A percentile compares a stretch with the other conserved stretches of the same genome.
Conservation (phyloP, 2,888 invertebrate genomes). For the Drosophila koepferae region DNA sequence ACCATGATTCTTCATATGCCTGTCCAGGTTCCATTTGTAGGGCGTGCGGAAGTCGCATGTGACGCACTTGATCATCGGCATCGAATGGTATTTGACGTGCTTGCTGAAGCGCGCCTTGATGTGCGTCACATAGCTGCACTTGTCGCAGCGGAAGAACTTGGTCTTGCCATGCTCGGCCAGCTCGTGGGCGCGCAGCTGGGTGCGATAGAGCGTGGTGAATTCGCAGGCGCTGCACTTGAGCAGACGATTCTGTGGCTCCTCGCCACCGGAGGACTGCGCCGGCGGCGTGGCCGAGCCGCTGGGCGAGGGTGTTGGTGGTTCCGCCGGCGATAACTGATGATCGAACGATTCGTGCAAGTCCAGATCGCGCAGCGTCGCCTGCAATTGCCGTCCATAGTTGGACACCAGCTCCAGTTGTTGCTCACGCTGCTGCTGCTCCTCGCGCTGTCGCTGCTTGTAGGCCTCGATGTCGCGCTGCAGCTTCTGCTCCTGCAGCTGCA, state of each 20-base stretch:
- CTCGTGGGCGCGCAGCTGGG: constrained; percentile 89
- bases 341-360: constrained; percentile 49
- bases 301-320: constrained; percentile 78
- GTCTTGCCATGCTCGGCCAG: constrained; percentile 91
- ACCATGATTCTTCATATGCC: constrained; percentile 96
- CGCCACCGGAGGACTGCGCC: constrained; percentile 54
- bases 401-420: constrained; percentile 72
- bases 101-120: constrained; percentile 95
- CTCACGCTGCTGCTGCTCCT: constrained; percentile 78
- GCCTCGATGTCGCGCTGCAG: constrained; percentile 80
- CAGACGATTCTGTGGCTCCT: constrained; percentile 83
- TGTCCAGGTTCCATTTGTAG: constrained; percentile 96
- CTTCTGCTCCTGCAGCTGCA: constrained; percentile 83
- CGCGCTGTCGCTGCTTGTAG: constrained; percentile 82
- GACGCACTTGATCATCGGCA: constrained; percentile 97
- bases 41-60: constrained; percentile 97
- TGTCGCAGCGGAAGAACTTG: constrained; percentile 93
- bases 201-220: constrained; percentile 88
- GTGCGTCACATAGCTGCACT: constrained; percentile 96
- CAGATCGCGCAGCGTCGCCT: constrained; percentile 45
- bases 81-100: constrained; percentile 96
- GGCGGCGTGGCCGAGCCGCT: constrained; percentile 79
- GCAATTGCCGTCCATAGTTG: constrained; percentile 59
- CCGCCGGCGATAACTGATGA: constrained; percentile 61
- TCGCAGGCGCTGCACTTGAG: constrained; percentile 89